A percentile compares a stretch with the other conserved stretches of the same genome.
These are phyloP conservation scores for Choloepus hoffmanni DNA, from an alignment of 2,113 vertebrate genomes.

Conservation along the genomic window DNA sequence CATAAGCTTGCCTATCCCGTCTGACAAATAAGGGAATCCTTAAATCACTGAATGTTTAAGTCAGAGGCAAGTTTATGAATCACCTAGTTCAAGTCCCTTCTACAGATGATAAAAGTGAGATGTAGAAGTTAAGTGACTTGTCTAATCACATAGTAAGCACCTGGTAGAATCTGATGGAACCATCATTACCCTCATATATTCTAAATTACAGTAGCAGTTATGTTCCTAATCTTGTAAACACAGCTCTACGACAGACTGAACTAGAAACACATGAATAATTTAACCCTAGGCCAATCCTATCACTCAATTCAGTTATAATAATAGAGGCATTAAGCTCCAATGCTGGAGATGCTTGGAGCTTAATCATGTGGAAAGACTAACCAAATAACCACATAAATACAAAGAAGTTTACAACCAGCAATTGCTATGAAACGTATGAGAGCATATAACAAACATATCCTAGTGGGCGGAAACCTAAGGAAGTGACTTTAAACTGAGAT, in stretches of 20 bases:
- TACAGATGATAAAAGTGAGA: background rate
- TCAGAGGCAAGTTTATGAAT: background rate
- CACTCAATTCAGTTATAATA: background rate
- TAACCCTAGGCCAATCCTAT: background rate
- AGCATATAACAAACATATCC: background rate
- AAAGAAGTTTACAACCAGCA: conserved; percentile 23
- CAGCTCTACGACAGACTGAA: background rate
- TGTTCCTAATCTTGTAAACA: conserved; percentile 43
- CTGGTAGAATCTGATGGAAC: background rate
- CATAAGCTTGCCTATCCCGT: background rate
- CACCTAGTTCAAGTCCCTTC: background rate
- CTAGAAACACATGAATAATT: conserved; percentile 8
- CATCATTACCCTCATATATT: background rate
- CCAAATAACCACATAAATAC: conserved; percentile 28
- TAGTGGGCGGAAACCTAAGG: background rate
- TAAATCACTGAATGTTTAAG: background rate
- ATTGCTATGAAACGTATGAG: background rate
- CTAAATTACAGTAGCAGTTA: background rate
- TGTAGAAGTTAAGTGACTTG: background rate
- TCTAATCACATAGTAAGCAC: background rate
- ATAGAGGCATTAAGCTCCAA: background rate
- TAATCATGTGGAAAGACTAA: background rate
- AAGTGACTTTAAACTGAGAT: background rate
- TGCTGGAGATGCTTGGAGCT: background rate
- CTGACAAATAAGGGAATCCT: background rate